Evolutionary conservation across 2,113 vertebrate species (phyloP), one percentile per base, ranked within the genome.

Genomic region (Setophaga petechia): DNA sequence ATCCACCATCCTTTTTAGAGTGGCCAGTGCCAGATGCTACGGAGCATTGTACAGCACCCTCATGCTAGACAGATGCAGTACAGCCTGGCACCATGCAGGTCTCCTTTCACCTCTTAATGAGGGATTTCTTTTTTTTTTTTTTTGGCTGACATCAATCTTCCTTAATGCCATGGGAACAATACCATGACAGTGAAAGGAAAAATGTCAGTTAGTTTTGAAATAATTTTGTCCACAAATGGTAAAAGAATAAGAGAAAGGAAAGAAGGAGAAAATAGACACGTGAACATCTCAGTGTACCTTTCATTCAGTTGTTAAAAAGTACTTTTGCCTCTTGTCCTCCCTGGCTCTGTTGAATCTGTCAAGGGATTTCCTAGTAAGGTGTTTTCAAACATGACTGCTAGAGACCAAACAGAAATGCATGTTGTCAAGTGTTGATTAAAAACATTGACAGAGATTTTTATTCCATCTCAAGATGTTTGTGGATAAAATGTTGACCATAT

Each of bases 21-120:
- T 77, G 89, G 67, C 74, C 87, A 68, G 69, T 83, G 75, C 89
- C 96, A 97, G 93, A 91, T 93, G 96, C 84, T 87, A 27, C 12
- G 15, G 46, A 74, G 43, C 72, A 93, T 27, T 46, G 59, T 57
- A 71, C 49, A 66, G 59, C 46, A 73, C 49, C 71, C 62, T 74
- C 62, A 18, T 61, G 71, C 71, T 87, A 83, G 90, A 63, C 93
- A 97, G 93, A 80, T 88, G 82, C 33, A 6, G 35, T 69, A 3
- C 47, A 82, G 84, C 51, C 93, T 93, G 93, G 87, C 87, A 87
- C 52, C 79, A 63, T 37, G 55, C 63, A 91, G 68, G 71, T 63
- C 75, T 68, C 89, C 71, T 93, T 93, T 94, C 74, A 91, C 65
- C 41, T 55, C 78, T 54, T 87, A 69, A 93, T 55, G 47, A 74